These are phyloP conservation scores for Crocodylus rhombifer DNA, from an alignment of 2,797 vertebrate species.

Conservation along the genomic window DNA sequence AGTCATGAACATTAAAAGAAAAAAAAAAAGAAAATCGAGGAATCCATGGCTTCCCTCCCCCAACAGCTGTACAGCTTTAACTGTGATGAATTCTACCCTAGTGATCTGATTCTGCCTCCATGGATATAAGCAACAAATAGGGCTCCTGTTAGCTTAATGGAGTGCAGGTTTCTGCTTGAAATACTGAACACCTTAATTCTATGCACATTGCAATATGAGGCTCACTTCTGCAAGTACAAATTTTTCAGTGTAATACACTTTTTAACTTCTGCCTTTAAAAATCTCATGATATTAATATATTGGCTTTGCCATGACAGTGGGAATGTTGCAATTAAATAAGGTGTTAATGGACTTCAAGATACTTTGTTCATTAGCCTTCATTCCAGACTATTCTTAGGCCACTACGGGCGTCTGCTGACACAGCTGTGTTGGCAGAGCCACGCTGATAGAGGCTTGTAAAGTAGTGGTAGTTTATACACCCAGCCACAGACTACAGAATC, in stretches of 20 bases:
- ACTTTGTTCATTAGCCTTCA: conserved; percentile 2
- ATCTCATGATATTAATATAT: neutral
- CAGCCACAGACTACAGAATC: neutral
- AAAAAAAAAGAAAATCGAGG: neutral
- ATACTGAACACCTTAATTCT: neutral
- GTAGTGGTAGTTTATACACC: neutral
- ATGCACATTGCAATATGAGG: neutral
- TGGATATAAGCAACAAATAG: neutral
- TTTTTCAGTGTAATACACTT: neutral
- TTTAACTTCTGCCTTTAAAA: conserved; percentile 1
- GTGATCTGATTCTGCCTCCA: neutral
- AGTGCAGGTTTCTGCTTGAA: neutral
- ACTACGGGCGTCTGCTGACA: neutral
- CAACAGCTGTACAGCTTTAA: neutral
- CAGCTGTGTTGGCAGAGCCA: neutral
- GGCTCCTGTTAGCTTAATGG: neutral
- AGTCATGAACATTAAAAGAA: neutral
- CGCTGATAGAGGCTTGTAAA: too few relatives aligned
- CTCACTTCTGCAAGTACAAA: neutral
- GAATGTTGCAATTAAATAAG: conserved; percentile 24
- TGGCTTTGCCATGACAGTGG: rapidly evolving
- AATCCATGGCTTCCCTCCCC: neutral
- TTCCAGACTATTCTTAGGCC: neutral
- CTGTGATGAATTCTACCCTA: rapidly evolving
- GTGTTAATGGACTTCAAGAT: conserved; percentile 15